phyloP scores from a whole-genome alignment of 1,140 invertebrate species.

The Drosophila sproati region DNA sequence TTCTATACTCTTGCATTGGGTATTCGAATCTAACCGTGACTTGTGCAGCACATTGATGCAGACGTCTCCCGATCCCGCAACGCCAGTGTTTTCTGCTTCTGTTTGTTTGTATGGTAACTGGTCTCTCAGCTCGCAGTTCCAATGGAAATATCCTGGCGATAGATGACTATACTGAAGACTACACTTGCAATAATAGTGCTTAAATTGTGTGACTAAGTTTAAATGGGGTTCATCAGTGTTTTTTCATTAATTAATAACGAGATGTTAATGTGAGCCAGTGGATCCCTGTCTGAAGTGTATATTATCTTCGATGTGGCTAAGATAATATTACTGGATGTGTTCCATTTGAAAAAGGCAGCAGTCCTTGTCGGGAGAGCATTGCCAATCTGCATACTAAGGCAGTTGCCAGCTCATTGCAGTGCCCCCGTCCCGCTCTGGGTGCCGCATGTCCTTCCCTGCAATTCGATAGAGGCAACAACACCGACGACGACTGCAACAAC shows the following conservation, averaged over 20 bases:
- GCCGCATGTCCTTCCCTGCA: constrained; percentile 15
- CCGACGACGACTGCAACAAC: constrained; percentile 2
- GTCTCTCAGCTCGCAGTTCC: no score
- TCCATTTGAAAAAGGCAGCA: background rate
- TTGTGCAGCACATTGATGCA: no score
- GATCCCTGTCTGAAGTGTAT: background rate
- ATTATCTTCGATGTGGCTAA: background rate
- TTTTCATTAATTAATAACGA: no score
- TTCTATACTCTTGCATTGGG: background rate
- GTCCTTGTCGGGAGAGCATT: constrained; percentile 17
- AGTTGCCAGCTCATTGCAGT: background rate
- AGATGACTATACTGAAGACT: no score
- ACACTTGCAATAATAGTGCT: no score
- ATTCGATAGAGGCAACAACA: constrained; percentile 37
- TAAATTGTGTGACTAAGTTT: no score
- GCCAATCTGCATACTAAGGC: constrained; percentile 60
- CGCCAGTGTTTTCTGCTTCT: no score
- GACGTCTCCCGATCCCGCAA: no score
- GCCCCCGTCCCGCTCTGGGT: background rate
- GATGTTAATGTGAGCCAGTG: background rate
- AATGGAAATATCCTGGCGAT: no score
- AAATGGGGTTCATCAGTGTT: no score
- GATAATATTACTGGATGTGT: background rate
- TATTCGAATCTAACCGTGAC: background rate
- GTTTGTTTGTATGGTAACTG: no score